These are phyloP conservation scores for Sesia apiformis DNA, from an alignment of 2,888 invertebrate genomes.

Conservation along the genomic window DNA sequence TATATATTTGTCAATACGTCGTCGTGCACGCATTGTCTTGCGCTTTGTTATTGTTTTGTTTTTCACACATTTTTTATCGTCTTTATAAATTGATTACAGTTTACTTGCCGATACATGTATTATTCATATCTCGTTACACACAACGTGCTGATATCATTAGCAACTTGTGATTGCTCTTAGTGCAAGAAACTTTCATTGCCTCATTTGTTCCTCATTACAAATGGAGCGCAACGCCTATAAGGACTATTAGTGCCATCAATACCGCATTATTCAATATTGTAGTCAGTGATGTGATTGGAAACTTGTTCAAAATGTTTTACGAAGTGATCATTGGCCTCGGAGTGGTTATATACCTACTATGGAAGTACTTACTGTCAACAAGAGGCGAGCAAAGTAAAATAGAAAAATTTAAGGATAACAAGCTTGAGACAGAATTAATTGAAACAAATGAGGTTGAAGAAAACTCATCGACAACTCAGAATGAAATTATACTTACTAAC, in stretches of 20 bases:
- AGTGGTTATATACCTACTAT: conserved; percentile 43
- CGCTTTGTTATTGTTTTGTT: conserved; percentile 14
- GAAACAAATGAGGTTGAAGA: no score
- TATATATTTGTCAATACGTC: conserved; percentile 32
- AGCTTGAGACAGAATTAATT: background rate
- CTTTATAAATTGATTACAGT: background rate
- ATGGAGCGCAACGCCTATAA: conserved; percentile 40
- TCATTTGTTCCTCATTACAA: conserved; percentile 32
- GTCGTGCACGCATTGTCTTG: conserved; percentile 25
- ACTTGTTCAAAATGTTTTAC: conserved; percentile 46
- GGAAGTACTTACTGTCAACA: conserved; percentile 42
- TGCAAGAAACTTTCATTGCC: conserved; percentile 28
- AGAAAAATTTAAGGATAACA: background rate
- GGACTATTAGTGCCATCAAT: conserved; percentile 26
- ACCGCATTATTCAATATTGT: conserved; percentile 23
- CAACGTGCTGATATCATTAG: conserved; percentile 16
- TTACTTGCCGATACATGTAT: conserved; percentile 10
- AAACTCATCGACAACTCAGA: background rate
- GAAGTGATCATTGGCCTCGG: conserved; percentile 53
- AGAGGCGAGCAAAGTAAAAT: conserved; percentile 15
- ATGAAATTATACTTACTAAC: background rate
- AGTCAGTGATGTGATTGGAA: conserved; percentile 49
- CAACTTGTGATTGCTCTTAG: conserved; percentile 26
- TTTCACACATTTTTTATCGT: background rate
- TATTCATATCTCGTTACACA: conserved; percentile 20